Evolutionary conservation across 2,113 vertebrate species (phyloP).

Genomic region (Scolopax mira): DNA sequence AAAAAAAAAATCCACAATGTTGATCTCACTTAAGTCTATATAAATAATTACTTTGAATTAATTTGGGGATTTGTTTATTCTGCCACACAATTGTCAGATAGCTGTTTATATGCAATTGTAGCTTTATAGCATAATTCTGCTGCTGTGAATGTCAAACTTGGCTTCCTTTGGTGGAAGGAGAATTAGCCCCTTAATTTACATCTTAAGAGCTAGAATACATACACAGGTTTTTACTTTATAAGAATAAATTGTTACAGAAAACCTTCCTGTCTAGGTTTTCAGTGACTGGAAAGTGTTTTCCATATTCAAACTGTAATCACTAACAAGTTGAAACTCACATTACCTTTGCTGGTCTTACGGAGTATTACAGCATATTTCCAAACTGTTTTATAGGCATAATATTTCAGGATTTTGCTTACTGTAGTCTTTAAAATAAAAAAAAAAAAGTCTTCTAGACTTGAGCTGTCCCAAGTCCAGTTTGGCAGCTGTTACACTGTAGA

Average conservation of each 20-base stretch:
- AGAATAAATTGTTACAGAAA: not conserved
- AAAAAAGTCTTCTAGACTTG: not conserved
- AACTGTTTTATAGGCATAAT: not conserved
- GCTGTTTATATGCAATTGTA: not conserved
- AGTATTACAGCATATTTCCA: conserved; percentile 28
- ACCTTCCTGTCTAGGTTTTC: not conserved
- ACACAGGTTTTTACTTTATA: not conserved
- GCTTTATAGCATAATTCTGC: not conserved
- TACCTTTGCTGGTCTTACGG: not conserved
- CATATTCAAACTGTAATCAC: not conserved
- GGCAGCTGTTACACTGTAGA: not conserved
- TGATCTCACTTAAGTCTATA: conserved; percentile 2
- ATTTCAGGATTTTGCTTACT: conserved; percentile 12
- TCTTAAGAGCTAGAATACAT: not conserved
- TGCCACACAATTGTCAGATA: not conserved
- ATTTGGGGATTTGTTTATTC: not conserved
- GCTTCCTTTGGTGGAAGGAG: not conserved
- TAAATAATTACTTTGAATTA: conserved; percentile 38
- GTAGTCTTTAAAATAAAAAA: not conserved
- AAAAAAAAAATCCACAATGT: not conserved
- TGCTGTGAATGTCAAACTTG: not conserved
- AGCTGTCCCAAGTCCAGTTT: conserved; percentile 9
- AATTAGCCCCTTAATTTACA: not conserved
- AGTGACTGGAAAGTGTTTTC: not conserved
- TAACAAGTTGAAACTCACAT: not conserved